These are phyloP conservation scores for Himalopsyche tibetana DNA, from an alignment of 2,888 invertebrate genomes.

Conservation along the genomic window DNA sequence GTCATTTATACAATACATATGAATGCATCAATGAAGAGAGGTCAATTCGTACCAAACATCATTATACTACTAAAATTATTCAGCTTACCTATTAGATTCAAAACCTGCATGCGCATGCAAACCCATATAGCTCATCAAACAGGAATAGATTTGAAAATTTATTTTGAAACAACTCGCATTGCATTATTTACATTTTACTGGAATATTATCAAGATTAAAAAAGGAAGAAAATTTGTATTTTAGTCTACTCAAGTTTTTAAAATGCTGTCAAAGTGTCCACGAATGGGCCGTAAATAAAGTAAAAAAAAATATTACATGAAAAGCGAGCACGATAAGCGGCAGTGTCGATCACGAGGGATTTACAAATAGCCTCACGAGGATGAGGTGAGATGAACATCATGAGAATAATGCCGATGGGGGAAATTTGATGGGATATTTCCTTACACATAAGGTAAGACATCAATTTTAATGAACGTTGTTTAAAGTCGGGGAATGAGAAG, in stretches of 20 bases:
- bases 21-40: background rate
- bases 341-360: background rate
- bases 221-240: too few species aligned
- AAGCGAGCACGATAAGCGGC: background rate
- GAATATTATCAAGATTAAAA: too few species aligned
- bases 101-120: background rate
- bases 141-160: background rate
- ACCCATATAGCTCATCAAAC: background rate
- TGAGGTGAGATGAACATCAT: background rate
- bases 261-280: too few species aligned
- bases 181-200: too few species aligned
- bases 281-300: too few species aligned
- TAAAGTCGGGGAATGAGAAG: background rate
- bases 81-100: background rate
- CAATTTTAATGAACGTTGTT: background rate
- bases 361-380: background rate
- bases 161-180: background rate
- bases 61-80: background rate
- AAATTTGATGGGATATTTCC: background rate
- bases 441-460: background rate
- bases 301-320: background rate
- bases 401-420: background rate
- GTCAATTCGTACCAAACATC: background rate
- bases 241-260: too few species aligned
- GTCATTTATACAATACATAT: constrained; percentile 4